phyloP scores from a whole-genome alignment of 2,888 invertebrate species.

The Zygothrica quintamaculata region DNA sequence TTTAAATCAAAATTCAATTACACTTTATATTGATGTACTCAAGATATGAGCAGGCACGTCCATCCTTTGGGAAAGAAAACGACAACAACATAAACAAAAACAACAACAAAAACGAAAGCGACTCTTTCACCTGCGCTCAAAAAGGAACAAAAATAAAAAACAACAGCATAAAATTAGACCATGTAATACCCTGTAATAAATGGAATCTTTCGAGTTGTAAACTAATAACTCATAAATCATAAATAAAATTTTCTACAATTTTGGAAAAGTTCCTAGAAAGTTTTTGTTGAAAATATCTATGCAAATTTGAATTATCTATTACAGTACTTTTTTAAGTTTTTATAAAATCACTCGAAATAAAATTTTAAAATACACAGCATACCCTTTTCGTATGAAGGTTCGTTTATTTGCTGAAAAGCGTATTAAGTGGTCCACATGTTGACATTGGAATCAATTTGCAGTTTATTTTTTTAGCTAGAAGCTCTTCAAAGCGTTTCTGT shows the following conservation, averaged over 20 bases:
- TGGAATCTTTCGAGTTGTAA: no score
- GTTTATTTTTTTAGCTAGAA: slow-evolving; percentile 16
- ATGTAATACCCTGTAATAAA: slow-evolving; percentile 28
- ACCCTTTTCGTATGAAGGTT: slow-evolving; percentile 16
- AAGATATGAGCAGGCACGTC: slow-evolving; percentile 53
- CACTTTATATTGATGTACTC: slow-evolving; percentile 70
- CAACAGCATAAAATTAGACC: slow-evolving; percentile 25
- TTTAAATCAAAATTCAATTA: slow-evolving; percentile 83
- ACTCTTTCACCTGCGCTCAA: slow-evolving; percentile 43
- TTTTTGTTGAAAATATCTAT: no score
- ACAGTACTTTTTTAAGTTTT: no score
- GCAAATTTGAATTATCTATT: no score
- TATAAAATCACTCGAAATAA: no score
- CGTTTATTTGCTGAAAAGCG: no score
- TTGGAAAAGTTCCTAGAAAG: no score
- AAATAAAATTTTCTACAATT: no score
- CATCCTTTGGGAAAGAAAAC: slow-evolving; percentile 12
- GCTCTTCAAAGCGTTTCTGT: slow-evolving; percentile 48
- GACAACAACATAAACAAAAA: no score
- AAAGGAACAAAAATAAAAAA: slow-evolving; percentile 52
- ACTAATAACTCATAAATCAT: no score
- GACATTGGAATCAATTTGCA: slow-evolving; percentile 44
- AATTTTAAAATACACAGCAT: slow-evolving; percentile 11
- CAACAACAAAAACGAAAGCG: no score
- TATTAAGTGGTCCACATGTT: slow-evolving; percentile 47